phyloP scores from a whole-genome alignment of 1,140 invertebrate genomes.

The Philopotamus ludificatus region DNA sequence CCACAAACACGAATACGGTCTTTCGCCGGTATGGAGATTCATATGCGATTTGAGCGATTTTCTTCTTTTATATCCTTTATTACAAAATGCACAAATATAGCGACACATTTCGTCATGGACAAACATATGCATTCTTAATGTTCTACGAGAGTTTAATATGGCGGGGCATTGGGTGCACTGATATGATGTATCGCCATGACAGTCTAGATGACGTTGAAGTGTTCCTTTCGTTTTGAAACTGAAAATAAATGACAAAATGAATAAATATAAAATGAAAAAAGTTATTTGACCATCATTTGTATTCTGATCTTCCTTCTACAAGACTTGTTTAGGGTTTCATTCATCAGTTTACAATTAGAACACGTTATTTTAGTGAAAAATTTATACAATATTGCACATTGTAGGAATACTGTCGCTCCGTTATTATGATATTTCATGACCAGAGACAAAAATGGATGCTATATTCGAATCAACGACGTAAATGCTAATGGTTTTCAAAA shows the following conservation, averaged over 20 bases:
- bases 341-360: no score
- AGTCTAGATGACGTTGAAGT: constrained; percentile 25
- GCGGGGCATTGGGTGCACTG: constrained; percentile 37
- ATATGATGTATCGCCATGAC: constrained; percentile 28
- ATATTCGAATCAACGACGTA: no score
- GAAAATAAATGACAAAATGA: constrained; percentile 8
- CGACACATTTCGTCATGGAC: constrained; percentile 29
- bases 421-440: no score
- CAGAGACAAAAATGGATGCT: no score
- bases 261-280: constrained; percentile 4
- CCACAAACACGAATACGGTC: constrained; percentile 35
- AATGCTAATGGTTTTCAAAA: no score
- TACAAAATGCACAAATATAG: constrained; percentile 36
- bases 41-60: constrained; percentile 35
- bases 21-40: constrained; percentile 34
- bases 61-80: constrained; percentile 39
- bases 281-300: no score
- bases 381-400: no score
- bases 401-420: no score
- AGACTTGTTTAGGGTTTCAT: no score
- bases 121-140: constrained; percentile 29
- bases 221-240: constrained; percentile 37
- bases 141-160: constrained; percentile 29
- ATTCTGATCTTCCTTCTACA: no score
- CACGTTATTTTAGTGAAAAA: no score